Conservation (phyloP, 92 coral and sea anemone species). For the Parazoanthus atlanticus region DNA sequence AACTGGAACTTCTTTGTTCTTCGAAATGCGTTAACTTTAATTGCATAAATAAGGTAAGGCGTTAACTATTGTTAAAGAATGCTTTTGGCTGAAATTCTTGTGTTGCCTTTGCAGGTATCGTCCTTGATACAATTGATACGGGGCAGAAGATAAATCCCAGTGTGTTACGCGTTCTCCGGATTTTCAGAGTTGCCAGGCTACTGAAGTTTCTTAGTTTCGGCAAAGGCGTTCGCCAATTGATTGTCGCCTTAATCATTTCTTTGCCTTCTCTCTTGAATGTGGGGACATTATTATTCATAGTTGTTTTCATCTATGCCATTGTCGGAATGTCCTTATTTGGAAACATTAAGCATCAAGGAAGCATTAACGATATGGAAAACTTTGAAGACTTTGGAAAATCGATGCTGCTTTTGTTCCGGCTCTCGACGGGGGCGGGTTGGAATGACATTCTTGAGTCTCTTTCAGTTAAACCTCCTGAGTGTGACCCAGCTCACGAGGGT, state of each 20-base stretch:
- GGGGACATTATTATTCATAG: conserved; percentile 26
- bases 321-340: conserved; percentile 37
- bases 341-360: conserved; percentile 37
- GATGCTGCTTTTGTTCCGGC: conserved; percentile 37
- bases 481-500: conserved; percentile 2
- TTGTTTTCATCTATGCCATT: conserved; percentile 39
- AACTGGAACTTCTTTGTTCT: neutral
- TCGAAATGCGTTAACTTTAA: neutral
- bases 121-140: conserved; percentile 25
- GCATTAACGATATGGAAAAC: conserved; percentile 29
- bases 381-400: conserved; percentile 31
- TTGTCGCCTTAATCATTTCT: conserved; percentile 17
- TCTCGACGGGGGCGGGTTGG: conserved; percentile 39
- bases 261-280: conserved; percentile 33
- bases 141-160: conserved; percentile 43
- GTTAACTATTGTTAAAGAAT: too few species aligned
- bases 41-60: too few species aligned
- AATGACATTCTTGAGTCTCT: conserved; percentile 32
- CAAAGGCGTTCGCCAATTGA: conserved; percentile 36
- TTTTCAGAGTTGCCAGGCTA: conserved; percentile 29
- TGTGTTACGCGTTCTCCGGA: conserved; percentile 21
- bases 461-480: conserved; percentile 28
- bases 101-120: conserved; percentile 27
- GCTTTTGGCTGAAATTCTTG: neutral
- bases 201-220: conserved; percentile 26